A percentile compares a stretch with the other conserved stretches of the same genome.
phyloP scores from a whole-genome alignment of 2,113 vertebrate genomes.

The Thamnaconus septentrionalis region DNA sequence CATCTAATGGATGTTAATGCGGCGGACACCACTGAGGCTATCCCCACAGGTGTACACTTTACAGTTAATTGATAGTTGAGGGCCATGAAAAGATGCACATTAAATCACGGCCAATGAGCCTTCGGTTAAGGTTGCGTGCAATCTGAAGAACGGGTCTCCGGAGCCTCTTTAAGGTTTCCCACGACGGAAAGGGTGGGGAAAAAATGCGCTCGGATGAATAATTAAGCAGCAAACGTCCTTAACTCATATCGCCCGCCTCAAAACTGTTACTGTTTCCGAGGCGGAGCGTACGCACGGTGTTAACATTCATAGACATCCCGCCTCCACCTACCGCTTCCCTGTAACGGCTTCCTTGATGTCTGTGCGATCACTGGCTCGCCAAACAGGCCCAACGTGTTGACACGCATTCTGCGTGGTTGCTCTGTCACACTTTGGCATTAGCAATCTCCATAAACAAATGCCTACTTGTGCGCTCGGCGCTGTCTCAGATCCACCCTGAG shows the following conservation, averaged over 20 bases:
- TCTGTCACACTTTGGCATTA: no score
- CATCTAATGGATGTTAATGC: constrained; percentile 67
- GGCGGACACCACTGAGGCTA: constrained; percentile 53
- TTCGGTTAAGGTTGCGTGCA: constrained; percentile 60
- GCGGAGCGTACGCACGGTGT: constrained; percentile 21
- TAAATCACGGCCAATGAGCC: constrained; percentile 61
- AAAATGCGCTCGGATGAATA: constrained; percentile 58
- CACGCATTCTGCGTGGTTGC: background rate
- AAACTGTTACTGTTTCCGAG: constrained; percentile 22
- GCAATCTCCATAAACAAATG: no score
- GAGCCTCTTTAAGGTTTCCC: constrained; percentile 58
- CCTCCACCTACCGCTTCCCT: constrained; percentile 19
- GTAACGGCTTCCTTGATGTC: constrained; percentile 8
- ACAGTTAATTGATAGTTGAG: constrained; percentile 71
- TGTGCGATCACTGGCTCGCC: constrained; percentile 31
- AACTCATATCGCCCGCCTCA: constrained; percentile 30
- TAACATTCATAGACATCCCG: constrained; percentile 24
- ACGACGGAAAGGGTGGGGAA: constrained; percentile 24
- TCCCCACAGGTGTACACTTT: constrained; percentile 65
- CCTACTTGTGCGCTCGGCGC: no score
- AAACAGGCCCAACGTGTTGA: constrained; percentile 21
- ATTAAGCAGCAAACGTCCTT: constrained; percentile 56
- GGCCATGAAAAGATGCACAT: constrained; percentile 71
- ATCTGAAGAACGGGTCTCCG: constrained; percentile 64
- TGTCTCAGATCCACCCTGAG: no score